These are phyloP conservation scores for Thryonomys swinderianus DNA, from an alignment of 2,113 vertebrate species.

Conservation along the genomic window DNA sequence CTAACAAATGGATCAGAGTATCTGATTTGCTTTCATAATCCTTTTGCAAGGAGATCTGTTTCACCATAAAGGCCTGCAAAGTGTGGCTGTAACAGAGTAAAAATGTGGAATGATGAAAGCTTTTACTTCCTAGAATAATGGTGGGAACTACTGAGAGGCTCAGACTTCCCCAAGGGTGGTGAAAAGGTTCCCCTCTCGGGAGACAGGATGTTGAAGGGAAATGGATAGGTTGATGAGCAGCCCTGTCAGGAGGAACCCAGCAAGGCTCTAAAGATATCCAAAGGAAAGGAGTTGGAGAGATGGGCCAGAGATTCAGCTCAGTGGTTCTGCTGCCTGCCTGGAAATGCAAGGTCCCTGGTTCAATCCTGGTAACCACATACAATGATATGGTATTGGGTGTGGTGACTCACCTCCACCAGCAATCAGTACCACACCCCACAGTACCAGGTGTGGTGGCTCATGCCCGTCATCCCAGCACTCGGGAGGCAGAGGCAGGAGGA, in stretches of 20 bases:
- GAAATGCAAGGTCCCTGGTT: too few species aligned
- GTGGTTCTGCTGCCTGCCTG: too few species aligned
- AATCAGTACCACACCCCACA: too few species aligned
- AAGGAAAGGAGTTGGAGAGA: neutral
- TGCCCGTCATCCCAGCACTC: too few species aligned
- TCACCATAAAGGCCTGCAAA: neutral
- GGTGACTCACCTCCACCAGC: too few species aligned
- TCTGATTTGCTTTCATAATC: neutral
- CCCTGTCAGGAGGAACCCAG: neutral
- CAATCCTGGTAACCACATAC: too few species aligned
- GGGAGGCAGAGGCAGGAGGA: too few species aligned
- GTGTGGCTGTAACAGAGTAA: neutral
- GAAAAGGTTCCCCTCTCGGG: neutral
- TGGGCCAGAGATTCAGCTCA: neutral
- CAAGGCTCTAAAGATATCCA: neutral
- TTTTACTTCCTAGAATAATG: conserved; percentile 26
- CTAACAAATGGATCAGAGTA: neutral
- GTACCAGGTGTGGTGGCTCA: too few species aligned
- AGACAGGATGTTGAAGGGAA: neutral
- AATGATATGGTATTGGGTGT: too few species aligned
- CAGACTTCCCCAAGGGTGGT: neutral
- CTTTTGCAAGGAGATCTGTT: neutral
- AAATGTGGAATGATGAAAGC: neutral
- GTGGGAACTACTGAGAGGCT: neutral
- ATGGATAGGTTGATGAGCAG: neutral